Conservation (phyloP, 2,797 vertebrate genomes). For the Botia almorhae region DNA sequence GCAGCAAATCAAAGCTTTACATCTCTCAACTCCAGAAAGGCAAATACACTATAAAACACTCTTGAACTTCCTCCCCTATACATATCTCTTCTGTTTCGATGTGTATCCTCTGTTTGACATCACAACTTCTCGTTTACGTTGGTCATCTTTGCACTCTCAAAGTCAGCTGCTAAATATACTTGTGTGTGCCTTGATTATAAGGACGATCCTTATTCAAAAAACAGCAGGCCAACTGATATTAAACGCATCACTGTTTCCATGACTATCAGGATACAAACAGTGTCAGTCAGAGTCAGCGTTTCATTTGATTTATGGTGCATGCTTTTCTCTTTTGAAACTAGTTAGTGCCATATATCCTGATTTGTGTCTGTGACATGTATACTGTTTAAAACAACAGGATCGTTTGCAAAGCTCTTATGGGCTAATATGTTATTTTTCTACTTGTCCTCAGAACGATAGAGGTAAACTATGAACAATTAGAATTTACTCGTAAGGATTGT, state of each 20-base stretch:
- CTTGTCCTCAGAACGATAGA: background rate
- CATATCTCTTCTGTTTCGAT: background rate
- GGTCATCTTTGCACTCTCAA: background rate
- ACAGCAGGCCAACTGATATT: background rate
- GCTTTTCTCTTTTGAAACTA: background rate
- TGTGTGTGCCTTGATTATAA: background rate
- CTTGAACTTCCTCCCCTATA: no score
- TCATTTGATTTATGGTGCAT: background rate
- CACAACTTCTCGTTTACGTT: background rate
- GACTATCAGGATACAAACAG: background rate
- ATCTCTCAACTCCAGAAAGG: no score
- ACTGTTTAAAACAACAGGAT: no score
- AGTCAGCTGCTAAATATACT: background rate
- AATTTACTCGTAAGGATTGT: background rate
- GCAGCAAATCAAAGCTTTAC: no score
- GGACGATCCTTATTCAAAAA: background rate
- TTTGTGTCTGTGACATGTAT: no score
- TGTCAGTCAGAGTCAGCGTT: no score
- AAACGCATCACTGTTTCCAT: background rate
- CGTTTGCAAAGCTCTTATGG: background rate
- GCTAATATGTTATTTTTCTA: background rate
- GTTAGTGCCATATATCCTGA: background rate
- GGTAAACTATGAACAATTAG: background rate
- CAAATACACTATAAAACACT: no score
- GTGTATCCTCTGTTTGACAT: background rate